Conservation (phyloP, 2,797 vertebrate species). For the Menidia menidia region DNA sequence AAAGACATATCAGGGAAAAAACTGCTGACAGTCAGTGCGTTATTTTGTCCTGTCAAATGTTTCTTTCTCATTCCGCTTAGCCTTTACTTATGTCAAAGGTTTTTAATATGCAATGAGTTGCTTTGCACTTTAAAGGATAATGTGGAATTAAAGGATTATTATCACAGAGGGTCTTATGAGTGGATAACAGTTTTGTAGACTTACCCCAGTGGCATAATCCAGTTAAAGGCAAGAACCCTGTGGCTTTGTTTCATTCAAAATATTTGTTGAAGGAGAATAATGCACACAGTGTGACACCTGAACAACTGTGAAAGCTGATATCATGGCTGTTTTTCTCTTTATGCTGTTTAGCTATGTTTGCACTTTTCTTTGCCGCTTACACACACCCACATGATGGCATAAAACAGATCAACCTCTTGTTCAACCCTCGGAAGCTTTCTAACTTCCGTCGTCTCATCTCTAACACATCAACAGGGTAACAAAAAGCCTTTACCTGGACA, state of each 20-base stretch:
- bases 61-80: neutral
- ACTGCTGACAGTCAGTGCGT: neutral
- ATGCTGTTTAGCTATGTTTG: neutral
- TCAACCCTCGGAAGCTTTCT: neutral
- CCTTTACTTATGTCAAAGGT: neutral
- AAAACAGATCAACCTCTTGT: too few relatives aligned
- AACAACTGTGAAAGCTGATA: neutral
- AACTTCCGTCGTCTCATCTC: slow-evolving; percentile 4
- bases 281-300: neutral
- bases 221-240: neutral
- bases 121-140: neutral
- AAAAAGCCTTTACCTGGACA: neutral
- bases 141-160: neutral
- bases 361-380: neutral
- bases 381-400: neutral
- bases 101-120: neutral
- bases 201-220: neutral
- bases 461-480: neutral
- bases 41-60: neutral
- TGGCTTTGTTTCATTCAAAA: neutral
- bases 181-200: neutral
- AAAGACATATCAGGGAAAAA: neutral
- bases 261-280: neutral
- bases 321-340: neutral
- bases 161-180: neutral